Percentiles rank a stretch among this genome's conserved stretches.
phyloP scores from a whole-genome alignment of 2,797 vertebrate species.

The Bradypodion pumilum region DNA sequence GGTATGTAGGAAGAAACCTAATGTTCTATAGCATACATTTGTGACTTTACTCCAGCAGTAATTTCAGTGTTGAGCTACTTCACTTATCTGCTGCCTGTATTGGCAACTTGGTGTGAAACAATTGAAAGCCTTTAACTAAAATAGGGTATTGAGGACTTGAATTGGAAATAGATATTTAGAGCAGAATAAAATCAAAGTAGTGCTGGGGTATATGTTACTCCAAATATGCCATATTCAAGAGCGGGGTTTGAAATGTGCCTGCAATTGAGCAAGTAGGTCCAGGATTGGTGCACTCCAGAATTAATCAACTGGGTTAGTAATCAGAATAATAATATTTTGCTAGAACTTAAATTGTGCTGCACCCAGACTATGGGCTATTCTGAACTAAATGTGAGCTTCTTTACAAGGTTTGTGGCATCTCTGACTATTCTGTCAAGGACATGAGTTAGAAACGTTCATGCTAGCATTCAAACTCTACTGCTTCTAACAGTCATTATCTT shows the following conservation, averaged over 20 bases:
- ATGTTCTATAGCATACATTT: neutral
- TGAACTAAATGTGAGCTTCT: neutral
- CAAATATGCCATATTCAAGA: neutral
- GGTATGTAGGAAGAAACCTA: neutral
- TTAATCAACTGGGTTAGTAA: neutral
- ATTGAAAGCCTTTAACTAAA: neutral
- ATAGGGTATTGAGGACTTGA: neutral
- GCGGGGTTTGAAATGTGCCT: neutral
- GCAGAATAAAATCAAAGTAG: neutral
- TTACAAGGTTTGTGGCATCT: neutral
- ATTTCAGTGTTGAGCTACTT: neutral
- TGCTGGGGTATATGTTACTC: neutral
- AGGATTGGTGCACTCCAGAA: neutral
- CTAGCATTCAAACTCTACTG: neutral
- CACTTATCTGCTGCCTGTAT: neutral
- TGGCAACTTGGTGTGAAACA: neutral
- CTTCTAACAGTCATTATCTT: neutral
- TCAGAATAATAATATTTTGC: neutral
- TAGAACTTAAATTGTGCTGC: neutral
- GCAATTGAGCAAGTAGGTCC: neutral
- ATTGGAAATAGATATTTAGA: neutral
- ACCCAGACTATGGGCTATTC: neutral
- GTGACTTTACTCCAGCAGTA: neutral
- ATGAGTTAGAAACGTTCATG: neutral
- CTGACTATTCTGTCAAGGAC: neutral